Base-by-base conservation (phyloP, 2,113 vertebrate genomes). In the Equus quagga region DNA sequence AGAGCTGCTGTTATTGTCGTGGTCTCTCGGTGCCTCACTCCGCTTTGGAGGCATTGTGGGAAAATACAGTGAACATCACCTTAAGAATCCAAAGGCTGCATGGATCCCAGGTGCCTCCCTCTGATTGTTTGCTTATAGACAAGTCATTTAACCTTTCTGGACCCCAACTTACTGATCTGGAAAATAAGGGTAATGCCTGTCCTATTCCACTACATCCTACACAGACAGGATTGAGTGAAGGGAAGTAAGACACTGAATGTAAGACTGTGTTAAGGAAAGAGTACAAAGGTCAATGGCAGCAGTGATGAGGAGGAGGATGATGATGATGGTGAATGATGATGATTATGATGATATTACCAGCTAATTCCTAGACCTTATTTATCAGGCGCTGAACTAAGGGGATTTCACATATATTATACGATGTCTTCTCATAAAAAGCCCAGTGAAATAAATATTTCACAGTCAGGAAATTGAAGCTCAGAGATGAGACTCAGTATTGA, bases 291-390 rank as follows among this genome's bases (percentile, higher is more conserved):
- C 0, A 1, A 54, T 41, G 5, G 15, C 6, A 8, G 24, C 36
- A 33, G 11, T 85, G 28, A 26, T 17, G 18, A 28, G 14, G 14
- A 60, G 11, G 46, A 26, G 1, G 58, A n/a, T 8, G 19, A 58
- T 26, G 21, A 49, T 10, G 21, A 23, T 6, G 44, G 8, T 0
- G 26, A 6, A 8, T 0, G 26, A 6, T 12, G n/a, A 69, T 2
- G 10, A 56, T 13, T 7, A 64, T 14, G 44, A 46, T 33, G 65
- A n/a, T 1, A 56, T 56, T 15, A n/a, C 62, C 19, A 62, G 21
- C 11, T 70, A 73, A 64, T 49, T 70, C 11, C 26, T 13, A 78
- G 56, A 44, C 80, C 24, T 13, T 58, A 24, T 21, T 83, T 31
- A 26, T 54, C 11, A 26, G 31, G 28, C 1, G 18, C 4, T 54